Percentiles rank a stretch among this genome's conserved stretches.
Evolutionary conservation across 2,113 vertebrate genomes (phyloP).

Genomic region (Lates calcarifer): DNA sequence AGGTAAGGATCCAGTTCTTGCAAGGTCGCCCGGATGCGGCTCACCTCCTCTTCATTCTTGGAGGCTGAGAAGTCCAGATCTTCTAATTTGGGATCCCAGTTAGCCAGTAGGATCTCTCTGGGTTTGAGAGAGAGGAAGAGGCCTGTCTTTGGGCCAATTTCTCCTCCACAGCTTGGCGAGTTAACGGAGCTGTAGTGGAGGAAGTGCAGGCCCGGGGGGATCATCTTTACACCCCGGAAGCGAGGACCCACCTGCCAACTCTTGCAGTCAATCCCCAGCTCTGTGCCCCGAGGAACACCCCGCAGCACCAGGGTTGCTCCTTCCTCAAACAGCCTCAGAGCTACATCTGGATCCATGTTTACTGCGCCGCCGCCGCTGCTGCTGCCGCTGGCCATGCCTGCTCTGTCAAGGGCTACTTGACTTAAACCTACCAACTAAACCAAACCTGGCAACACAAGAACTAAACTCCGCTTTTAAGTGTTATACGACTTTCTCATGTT

Average conservation of each 20-base stretch:
- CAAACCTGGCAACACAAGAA: background rate
- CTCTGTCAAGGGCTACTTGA: background rate
- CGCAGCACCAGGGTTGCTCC: conserved; percentile 91
- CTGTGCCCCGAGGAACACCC: conserved; percentile 91
- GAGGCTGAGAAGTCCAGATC: conserved; percentile 86
- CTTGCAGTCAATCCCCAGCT: conserved; percentile 95
- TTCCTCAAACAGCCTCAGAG: conserved; percentile 91
- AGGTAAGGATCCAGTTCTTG: conserved; percentile 90
- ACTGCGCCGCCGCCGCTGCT: conserved; percentile 59
- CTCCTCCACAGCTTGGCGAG: conserved; percentile 74
- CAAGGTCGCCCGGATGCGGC: conserved; percentile 85
- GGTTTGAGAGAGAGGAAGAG: conserved; percentile 89
- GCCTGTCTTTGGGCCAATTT: conserved; percentile 90
- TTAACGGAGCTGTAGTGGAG: conserved; percentile 90
- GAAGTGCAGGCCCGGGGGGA: conserved; percentile 95
- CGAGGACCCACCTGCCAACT: conserved; percentile 93
- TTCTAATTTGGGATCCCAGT: conserved; percentile 88
- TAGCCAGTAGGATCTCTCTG: conserved; percentile 86
- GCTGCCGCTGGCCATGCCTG: conserved; percentile 70
- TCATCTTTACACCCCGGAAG: conserved; percentile 96
- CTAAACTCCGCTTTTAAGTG: background rate
- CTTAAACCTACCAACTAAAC: background rate
- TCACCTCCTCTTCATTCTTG: conserved; percentile 84
- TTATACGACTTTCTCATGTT: background rate
- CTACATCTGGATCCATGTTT: conserved; percentile 90